These are phyloP conservation scores for Hydrotaea cyrtoneurina DNA, from an alignment of 2,888 invertebrate species.

Conservation along the genomic window DNA sequence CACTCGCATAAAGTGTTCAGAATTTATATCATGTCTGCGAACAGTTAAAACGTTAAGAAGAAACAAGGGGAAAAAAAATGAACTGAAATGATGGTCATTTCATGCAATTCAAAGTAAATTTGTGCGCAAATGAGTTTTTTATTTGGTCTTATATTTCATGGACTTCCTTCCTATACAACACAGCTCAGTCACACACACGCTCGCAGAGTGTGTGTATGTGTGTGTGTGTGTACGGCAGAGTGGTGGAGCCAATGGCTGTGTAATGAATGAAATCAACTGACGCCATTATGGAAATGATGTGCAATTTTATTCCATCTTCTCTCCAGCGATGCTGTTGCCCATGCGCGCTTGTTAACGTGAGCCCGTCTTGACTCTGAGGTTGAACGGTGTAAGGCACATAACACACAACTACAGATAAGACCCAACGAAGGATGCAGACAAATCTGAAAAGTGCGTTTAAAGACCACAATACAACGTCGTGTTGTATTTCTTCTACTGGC, in stretches of 20 bases:
- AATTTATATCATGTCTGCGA: constrained; percentile 17
- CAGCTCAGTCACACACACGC: neutral
- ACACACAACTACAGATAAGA: neutral
- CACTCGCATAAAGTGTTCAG: neutral
- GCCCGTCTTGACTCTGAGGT: constrained; percentile 38
- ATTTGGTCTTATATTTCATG: constrained; percentile 47
- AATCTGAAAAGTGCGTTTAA: constrained; percentile 20
- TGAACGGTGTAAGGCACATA: neutral
- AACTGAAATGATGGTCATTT: constrained; percentile 44
- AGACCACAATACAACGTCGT: constrained; percentile 6
- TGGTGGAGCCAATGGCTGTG: constrained; percentile 53
- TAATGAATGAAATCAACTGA: constrained; percentile 63
- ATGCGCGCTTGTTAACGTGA: constrained; percentile 31
- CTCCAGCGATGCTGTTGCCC: neutral
- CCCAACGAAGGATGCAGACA: neutral
- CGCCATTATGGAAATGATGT: constrained; percentile 58
- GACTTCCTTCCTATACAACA: constrained; percentile 16
- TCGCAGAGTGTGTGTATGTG: neutral
- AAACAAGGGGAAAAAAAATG: neutral
- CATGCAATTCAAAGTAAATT: constrained; percentile 39
- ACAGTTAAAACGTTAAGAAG: constrained; percentile 9
- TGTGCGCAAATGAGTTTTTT: constrained; percentile 48
- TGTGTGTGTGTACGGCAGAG: neutral
- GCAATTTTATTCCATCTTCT: constrained; percentile 8
- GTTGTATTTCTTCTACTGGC: neutral